A percentile compares a stretch with the other conserved stretches of the same genome.
Evolutionary conservation across 2,113 vertebrate species (phyloP).

Genomic region (Rhinopithecus roxellana): DNA sequence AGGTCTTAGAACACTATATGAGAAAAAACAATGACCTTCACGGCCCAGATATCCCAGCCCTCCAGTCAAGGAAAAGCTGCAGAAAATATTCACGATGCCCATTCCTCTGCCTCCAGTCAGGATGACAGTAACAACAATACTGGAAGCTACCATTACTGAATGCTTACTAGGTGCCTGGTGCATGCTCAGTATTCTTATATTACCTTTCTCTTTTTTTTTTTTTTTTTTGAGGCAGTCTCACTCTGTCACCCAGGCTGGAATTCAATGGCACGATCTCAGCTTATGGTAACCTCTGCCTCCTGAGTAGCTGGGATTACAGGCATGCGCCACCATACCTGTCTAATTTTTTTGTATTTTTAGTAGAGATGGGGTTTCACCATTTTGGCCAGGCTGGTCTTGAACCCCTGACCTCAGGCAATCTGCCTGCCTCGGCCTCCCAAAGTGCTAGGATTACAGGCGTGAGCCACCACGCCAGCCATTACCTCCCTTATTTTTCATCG

Average conservation of each 20-base stretch:
- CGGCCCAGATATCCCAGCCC: background rate
- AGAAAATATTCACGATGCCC: background rate
- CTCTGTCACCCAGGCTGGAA: background rate
- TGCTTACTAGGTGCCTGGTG: background rate
- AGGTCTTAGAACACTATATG: background rate
- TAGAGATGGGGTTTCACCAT: too few species aligned
- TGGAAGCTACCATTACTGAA: background rate
- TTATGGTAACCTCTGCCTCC: background rate
- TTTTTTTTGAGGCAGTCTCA: background rate
- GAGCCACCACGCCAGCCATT: background rate
- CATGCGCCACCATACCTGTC: background rate
- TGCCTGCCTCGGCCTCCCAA: too few species aligned
- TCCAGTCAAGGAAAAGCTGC: background rate
- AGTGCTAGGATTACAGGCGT: background rate
- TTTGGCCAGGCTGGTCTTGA: too few species aligned
- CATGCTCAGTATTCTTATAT: background rate
- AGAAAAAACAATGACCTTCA: background rate
- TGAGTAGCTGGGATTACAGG: background rate
- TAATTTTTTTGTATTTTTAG: background rate
- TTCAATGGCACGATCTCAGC: background rate
- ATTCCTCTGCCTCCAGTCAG: background rate
- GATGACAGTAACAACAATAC: background rate
- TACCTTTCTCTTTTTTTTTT: background rate
- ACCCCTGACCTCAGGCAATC: too few species aligned
- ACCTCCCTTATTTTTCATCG: background rate